A percentile compares a stretch with the other conserved stretches of the same genome.
Evolutionary conservation across 2,797 vertebrate genomes (phyloP).

Genomic region (Saxicola maurus): DNA sequence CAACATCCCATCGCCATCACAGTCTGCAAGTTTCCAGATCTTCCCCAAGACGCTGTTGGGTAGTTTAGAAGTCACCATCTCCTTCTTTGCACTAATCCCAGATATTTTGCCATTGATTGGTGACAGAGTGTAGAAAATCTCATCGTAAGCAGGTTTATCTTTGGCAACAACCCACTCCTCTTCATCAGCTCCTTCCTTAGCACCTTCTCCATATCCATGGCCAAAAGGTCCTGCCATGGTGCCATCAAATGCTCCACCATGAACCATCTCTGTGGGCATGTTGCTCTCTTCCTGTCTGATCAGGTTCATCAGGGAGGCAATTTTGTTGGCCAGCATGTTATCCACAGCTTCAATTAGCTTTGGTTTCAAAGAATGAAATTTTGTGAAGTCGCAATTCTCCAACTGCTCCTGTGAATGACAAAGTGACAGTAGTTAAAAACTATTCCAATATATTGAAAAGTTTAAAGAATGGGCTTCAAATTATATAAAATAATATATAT

Average conservation of each 20-base stretch:
- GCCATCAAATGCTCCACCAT: constrained; percentile 91
- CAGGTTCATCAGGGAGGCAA: constrained; percentile 86
- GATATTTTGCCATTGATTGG: constrained; percentile 95
- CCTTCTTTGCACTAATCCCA: constrained; percentile 92
- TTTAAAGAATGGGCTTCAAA: not conserved
- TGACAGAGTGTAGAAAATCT: constrained; percentile 94
- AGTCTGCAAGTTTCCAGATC: constrained; percentile 97
- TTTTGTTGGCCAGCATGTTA: constrained; percentile 91
- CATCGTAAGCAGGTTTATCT: constrained; percentile 94
- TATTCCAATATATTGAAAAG: not conserved
- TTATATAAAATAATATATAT: not conserved
- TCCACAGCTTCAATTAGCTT: constrained; percentile 94
- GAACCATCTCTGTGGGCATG: constrained; percentile 82
- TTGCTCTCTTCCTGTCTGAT: constrained; percentile 90
- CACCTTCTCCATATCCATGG: constrained; percentile 92
- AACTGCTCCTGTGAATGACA: constrained; percentile 82
- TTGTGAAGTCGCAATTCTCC: constrained; percentile 92
- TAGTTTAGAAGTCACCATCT: constrained; percentile 95
- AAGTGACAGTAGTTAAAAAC: not conserved
- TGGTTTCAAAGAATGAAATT: constrained; percentile 91
- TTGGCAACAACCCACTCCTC: constrained; percentile 94
- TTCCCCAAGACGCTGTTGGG: constrained; percentile 94
- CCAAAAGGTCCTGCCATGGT: constrained; percentile 90
- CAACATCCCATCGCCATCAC: constrained; percentile 91
- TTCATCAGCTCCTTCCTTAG: constrained; percentile 87